Conservation (phyloP, 2,888 invertebrate genomes). For the Zygaena filipendulae region DNA sequence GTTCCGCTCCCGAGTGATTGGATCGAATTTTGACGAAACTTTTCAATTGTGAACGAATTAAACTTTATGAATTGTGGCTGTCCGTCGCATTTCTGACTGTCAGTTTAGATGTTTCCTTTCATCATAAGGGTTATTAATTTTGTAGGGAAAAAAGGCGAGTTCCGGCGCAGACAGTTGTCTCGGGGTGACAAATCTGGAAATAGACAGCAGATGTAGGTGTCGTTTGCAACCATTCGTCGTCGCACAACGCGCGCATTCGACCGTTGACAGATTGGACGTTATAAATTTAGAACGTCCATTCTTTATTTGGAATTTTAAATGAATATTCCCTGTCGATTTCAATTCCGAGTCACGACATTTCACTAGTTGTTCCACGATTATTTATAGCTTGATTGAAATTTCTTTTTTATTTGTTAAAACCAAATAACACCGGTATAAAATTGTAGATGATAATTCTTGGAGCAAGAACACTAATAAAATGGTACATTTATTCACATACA, state of each 20-base stretch:
- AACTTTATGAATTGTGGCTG: too few relatives aligned
- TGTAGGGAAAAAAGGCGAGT: constrained; percentile 39
- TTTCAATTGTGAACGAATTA: constrained; percentile 23
- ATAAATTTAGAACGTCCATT: constrained; percentile 56
- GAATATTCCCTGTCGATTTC: constrained; percentile 51
- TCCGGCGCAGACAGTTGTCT: constrained; percentile 49
- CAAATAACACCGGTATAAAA: too few relatives aligned
- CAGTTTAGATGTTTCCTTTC: constrained; percentile 25
- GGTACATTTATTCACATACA: too few relatives aligned
- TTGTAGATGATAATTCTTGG: too few relatives aligned
- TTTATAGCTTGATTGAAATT: constrained; percentile 19
- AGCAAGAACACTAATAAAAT: too few relatives aligned
- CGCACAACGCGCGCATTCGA: constrained; percentile 58
- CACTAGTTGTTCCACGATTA: not conserved
- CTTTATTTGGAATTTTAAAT: constrained; percentile 54
- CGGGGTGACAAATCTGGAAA: constrained; percentile 56
- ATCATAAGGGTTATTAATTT: constrained; percentile 21
- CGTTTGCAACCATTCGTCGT: constrained; percentile 61
- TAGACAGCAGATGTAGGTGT: constrained; percentile 59
- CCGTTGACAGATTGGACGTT: constrained; percentile 65
- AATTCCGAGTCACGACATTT: constrained; percentile 22
- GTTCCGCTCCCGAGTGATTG: constrained; percentile 31
- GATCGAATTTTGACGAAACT: constrained; percentile 35
- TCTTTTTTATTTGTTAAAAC: too few relatives aligned
- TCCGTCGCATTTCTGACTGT: too few relatives aligned